Base-by-base conservation (phyloP, 1,140 invertebrate genomes). In the Drosophila pallidifrons region DNA sequence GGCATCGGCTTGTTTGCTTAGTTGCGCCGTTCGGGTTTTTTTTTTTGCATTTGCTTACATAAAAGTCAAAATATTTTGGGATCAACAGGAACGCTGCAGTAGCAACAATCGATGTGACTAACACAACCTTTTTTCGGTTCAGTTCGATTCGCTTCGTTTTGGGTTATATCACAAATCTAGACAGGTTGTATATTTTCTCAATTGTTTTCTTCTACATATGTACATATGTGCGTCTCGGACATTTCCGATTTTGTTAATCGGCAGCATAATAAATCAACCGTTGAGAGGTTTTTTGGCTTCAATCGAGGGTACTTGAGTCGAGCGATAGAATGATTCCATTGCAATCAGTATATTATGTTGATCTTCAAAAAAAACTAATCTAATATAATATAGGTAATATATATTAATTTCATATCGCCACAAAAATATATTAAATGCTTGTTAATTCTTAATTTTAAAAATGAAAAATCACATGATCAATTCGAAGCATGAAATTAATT, bases 11-110 rank as follows among this genome's bases (percentile, higher is more conserved):
- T 74, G 49, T 74, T 77, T 77, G 58, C 30, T 54, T 30, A 70
- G 52, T 75, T 65, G 28, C 25, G 10, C 41, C 15, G 28, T 55
- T 68, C 13, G 57, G 49, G 16, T 41, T 49, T 64, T 25, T 64
- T 25, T 20, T 25, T 63, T 41, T 51, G 75, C 75, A 74, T 77
- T 61, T 49, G 60, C 72, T 65, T 58, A 71, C 73, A 75, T 64
- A 76, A 76, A 72, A 72, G 61, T 72, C 74, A 77, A 77, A 77
- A 77, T 77, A 77, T 77, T 77, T 72, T 59, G 63, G 69, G 25
- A 41, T 47, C n/a, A 43, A 51, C 32, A 28, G 45, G 35, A 63
- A 65, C 15, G n/a, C 58, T 49, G 30, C 45, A 32, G 59, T 30
- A 57, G 25, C 28, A 32, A 25, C 47, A 25, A 10, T 54, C 63